Evolutionary conservation across 2,888 invertebrate species (phyloP), one percentile per base, ranked within the genome.

Genomic region (Temnothorax ravouxi): DNA sequence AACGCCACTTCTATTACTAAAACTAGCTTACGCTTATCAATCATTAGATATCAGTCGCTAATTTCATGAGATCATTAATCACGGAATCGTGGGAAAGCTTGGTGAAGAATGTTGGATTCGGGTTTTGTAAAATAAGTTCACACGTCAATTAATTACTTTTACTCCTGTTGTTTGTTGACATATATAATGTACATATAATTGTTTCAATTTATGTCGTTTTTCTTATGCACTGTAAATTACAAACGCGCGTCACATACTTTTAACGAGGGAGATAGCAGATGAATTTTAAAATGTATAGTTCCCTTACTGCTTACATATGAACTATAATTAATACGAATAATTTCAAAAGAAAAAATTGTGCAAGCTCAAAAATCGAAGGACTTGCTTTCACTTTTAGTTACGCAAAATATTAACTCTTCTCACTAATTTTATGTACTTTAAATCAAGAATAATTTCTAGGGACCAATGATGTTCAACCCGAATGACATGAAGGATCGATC

Each of bases 401-500:
- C 21, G 5, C 13, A 77, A 41, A 38, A 44, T 4, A 9, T 64
- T 54, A 75, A 62, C 8, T 64, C 8, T 64, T 44, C 21, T 50
- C 44, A 34, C 8, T 64, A 82, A 80, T 1, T 66, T 47, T 44
- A 50, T 18, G 18, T 80, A 18, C 25, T 71, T 75, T 71, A 56
- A 75, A 67, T 6, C 11, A 21, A 84, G n/a, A 1, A 74, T 86
- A 25, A 79, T 85, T 62, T 90, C 50, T 90, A 94, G 94, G 94
- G 93, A 93, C 93, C 94, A 94, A 93, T 92, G 92, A 93, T 94
- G 94, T 94, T 91, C 91, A 93, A 94, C 87, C 92, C 94, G 77
- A 91, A 89, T 84, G 93, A 93, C 54, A 85, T 91, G 88, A 94
- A 92, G 91, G 92, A 94, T 91, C 92, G 91, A 86, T 90, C 92